Conservation (phyloP, 2,888 invertebrate species). For the Lithodes maja region DNA sequence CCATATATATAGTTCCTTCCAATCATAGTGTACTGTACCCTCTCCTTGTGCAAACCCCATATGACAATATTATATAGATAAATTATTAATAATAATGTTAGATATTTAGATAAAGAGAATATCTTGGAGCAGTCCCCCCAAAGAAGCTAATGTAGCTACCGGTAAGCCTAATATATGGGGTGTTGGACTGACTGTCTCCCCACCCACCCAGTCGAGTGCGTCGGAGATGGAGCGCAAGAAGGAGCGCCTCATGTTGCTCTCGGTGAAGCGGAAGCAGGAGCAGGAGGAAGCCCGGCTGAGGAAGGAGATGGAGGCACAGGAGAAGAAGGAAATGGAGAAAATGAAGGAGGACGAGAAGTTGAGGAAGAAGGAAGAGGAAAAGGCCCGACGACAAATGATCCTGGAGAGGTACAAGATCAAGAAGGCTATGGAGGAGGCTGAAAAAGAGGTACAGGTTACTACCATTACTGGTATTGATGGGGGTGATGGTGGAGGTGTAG, state of each 20-base stretch:
- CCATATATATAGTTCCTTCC: no score
- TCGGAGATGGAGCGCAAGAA: conserved; percentile 96
- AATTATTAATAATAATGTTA: no score
- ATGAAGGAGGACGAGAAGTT: conserved; percentile 83
- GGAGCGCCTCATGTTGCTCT: conserved; percentile 91
- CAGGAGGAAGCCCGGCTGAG: conserved; percentile 90
- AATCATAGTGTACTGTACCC: no score
- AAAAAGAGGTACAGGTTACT: conserved; percentile 73
- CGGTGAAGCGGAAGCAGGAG: conserved; percentile 91
- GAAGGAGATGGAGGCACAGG: conserved; percentile 88
- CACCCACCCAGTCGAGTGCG: conserved; percentile 44
- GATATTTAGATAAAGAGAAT: no score
- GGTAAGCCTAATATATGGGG: not conserved
- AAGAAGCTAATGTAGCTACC: no score
- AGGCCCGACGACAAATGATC: conserved; percentile 88
- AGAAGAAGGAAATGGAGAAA: conserved; percentile 84
- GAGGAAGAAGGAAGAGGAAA: conserved; percentile 87
- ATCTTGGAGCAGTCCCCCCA: no score
- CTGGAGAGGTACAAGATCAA: conserved; percentile 94
- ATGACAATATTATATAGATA: no score
- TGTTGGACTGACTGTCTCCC: not conserved
- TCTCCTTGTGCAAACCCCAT: no score
- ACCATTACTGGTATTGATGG: no score
- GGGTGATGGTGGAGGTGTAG: no score
- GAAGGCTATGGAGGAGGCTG: conserved; percentile 94